phyloP scores from a whole-genome alignment of 2,797 vertebrate genomes.

The Chrysolophus pictus region DNA sequence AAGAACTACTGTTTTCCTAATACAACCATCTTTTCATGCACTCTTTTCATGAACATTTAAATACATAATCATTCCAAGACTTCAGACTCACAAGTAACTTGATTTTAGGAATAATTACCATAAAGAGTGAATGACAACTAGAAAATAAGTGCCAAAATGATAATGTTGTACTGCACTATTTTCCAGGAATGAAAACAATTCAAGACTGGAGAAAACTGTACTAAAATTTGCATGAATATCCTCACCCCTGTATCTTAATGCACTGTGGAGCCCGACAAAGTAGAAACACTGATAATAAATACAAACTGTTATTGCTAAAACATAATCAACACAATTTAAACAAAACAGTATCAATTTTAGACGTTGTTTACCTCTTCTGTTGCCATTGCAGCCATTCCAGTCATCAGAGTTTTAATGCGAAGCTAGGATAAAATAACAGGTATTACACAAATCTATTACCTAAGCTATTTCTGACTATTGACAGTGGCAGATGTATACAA shows the following conservation, averaged over 20 bases:
- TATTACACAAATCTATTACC: neutral
- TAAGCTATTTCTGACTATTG: neutral
- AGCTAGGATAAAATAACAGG: conserved; percentile 75
- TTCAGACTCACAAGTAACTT: neutral
- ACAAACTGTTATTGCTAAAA: neutral
- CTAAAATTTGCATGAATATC: neutral
- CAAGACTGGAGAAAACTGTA: neutral
- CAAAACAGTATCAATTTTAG: neutral
- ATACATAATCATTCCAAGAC: neutral
- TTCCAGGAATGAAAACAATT: neutral
- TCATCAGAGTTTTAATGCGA: conserved; percentile 93
- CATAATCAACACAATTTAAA: neutral
- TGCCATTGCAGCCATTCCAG: conserved; percentile 93
- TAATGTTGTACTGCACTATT: neutral
- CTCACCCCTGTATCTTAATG: neutral
- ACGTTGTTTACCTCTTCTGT: conserved; percentile 86
- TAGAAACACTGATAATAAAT: neutral
- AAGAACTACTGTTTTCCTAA: neutral
- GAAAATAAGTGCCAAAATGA: neutral
- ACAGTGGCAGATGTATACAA: neutral
- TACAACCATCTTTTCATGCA: neutral
- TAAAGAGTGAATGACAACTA: neutral
- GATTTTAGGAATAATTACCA: neutral
- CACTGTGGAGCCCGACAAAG: neutral
- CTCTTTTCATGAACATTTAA: neutral